A percentile compares a stretch with the other conserved stretches of the same genome.
Evolutionary conservation across 1,140 invertebrate genomes (phyloP).

Genomic region (Wasmannia auropunctata): DNA sequence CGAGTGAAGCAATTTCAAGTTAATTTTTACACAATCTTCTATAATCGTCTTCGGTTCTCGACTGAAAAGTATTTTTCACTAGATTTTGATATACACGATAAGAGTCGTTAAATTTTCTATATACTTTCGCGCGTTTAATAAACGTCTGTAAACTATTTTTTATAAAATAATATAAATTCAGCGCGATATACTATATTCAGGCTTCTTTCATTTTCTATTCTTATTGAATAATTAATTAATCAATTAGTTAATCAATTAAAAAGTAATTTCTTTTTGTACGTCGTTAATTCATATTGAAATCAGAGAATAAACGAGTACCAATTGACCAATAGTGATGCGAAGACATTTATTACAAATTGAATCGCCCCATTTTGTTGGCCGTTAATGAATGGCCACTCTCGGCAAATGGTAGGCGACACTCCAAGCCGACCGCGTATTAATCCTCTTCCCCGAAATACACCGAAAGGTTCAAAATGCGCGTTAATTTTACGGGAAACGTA

Average conservation of each 20-base stretch:
- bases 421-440: neutral
- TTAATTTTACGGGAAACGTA: neutral
- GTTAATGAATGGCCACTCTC: constrained; percentile 5
- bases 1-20: neutral
- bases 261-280: neutral
- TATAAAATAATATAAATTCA: neutral
- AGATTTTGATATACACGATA: neutral
- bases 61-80: neutral
- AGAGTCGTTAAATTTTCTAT: too few species aligned
- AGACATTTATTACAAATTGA: constrained; percentile 15
- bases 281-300: neutral
- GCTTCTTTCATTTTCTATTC: neutral
- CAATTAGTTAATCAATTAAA: too few species aligned
- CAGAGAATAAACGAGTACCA: neutral
- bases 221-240: neutral
- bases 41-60: neutral
- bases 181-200: neutral
- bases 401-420: neutral
- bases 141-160: neutral
- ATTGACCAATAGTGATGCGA: neutral
- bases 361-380: neutral
- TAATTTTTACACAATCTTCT: neutral
- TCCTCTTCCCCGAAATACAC: neutral
- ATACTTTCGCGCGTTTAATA: too few species aligned
- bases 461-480: neutral